Base-by-base conservation (phyloP, 1,140 invertebrate genomes). In the Ceratoteleas bidentatus region DNA sequence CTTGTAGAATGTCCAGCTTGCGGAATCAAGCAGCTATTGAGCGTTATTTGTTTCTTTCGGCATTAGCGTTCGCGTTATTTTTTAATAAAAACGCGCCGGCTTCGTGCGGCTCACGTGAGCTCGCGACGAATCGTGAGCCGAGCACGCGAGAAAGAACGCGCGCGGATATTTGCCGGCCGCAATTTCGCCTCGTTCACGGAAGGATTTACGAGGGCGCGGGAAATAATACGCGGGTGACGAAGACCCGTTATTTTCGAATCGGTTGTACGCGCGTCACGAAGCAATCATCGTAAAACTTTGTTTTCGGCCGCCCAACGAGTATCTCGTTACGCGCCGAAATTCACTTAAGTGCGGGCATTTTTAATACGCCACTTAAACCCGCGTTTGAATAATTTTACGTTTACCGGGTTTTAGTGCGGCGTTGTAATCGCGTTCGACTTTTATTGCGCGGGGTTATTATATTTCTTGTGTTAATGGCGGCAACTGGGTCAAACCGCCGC, bases 351-450 rank as follows among this genome's bases (percentile, higher is more conserved):
- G 47, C 45, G 53, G 34, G 13, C 68, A 56, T 73, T 74, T 74
- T 80, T 80, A 72, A 80, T 57, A 14, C 43, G 36, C 77, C 69
- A 80, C 69, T 73, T 62, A 73, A 80, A 74, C 53, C 65, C 32
- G 57, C 45, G 69, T 73, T 74, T 73, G 68, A 80, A 80, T 80
- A 80, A 80, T 73, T 80, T 80, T 73, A 80, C 57, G 40, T 73
- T 62, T 61, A 13, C 49, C 56, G 62, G 11, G 24, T 43, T 80
- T 73, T 68, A 68, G 57, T 69, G 62, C 69, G 43, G 50, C 50
- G 36, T 38, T 36, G 49, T 74, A 80, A 80, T 74, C 62, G 50
- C 56, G 68, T 56, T 61, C 57, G 56, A 73, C 61, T 73, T 73
- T 73, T 79, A 66, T 73, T 72, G 61, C 61, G 34, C 56, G 43